Evolutionary conservation across 1,140 invertebrate genomes (phyloP).

Genomic region (Neocloeon triangulifer): DNA sequence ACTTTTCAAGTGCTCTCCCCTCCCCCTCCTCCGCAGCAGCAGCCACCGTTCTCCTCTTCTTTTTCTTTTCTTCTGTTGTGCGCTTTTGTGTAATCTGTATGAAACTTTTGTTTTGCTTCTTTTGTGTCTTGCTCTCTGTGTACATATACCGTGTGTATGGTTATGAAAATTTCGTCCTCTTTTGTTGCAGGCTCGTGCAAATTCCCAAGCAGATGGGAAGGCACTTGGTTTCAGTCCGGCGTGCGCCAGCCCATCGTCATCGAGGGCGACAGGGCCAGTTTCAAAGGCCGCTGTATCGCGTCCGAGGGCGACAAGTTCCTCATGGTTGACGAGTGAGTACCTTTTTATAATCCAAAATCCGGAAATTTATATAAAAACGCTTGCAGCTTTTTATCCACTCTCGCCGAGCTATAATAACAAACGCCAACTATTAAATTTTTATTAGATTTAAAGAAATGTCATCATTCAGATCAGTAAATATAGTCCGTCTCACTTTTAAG

Average conservation of each 20-base stretch:
- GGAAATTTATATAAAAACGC: background rate
- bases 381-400: background rate
- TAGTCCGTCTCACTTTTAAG: no score
- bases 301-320: constrained; percentile 48
- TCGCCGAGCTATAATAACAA: no score
- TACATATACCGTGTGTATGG: no score
- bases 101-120: no score
- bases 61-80: no score
- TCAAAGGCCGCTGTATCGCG: constrained; percentile 49
- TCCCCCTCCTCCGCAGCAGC: no score
- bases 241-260: constrained; percentile 35
- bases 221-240: constrained; percentile 56
- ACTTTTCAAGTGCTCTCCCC: no score
- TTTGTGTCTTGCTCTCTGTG: no score
- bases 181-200: constrained; percentile 32
- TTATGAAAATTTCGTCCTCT: constrained; percentile 2
- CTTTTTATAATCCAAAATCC: constrained; percentile 1
- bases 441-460: background rate
- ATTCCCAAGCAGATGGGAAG: constrained; percentile 46
- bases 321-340: constrained; percentile 44
- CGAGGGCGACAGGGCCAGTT: constrained; percentile 41
- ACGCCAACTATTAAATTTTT: no score
- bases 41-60: no score
- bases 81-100: no score
- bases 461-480: no score